phyloP scores from a whole-genome alignment of 2,113 vertebrate genomes.

The Chionis minor region DNA sequence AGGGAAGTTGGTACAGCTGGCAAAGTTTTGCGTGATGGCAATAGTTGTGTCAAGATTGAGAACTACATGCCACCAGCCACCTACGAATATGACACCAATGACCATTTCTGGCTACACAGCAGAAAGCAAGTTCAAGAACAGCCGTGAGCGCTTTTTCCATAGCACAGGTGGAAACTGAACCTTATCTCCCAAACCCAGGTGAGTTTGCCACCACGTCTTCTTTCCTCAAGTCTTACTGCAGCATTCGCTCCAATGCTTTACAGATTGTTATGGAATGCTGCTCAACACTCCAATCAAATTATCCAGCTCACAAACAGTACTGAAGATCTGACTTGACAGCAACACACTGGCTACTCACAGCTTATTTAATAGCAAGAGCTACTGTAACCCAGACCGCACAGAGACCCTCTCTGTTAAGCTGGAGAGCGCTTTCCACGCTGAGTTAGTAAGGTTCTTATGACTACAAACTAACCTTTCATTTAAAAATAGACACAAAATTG shows the following conservation, averaged over 20 bases:
- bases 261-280: background rate
- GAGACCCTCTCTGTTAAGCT: background rate
- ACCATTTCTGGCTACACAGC: background rate
- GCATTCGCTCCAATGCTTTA: background rate
- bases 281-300: background rate
- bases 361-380: background rate
- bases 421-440: background rate
- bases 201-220: background rate
- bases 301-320: background rate
- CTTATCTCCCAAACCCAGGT: background rate
- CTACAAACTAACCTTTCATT: constrained; percentile 25
- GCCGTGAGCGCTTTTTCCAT: fast-evolving
- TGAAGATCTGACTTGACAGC: background rate
- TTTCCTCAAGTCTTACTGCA: background rate
- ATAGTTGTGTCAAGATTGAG: constrained; percentile 95
- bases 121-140: background rate
- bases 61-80: constrained; percentile 99
- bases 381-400: background rate
- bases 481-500: constrained; percentile 37
- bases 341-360: background rate
- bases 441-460: constrained; percentile 15
- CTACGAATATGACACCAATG: constrained; percentile 68
- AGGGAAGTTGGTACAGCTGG: constrained; percentile 96
- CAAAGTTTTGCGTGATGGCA: constrained; percentile 96
- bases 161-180: background rate